Conservation (phyloP, 2,113 vertebrate species). For the Trinectes maculatus region DNA sequence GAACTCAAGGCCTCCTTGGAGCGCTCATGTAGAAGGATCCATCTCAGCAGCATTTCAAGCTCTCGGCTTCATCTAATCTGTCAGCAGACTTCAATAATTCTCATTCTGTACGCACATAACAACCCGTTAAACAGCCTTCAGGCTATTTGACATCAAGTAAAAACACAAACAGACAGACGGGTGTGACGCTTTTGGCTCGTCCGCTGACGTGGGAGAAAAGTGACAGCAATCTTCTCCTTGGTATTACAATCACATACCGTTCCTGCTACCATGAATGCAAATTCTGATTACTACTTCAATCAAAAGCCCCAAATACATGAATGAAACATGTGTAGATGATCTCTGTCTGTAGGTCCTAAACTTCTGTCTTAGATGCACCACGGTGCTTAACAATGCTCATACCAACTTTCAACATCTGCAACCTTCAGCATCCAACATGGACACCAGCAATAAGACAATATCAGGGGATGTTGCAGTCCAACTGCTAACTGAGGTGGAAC, state of each 20-base stretch:
- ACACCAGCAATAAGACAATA: conserved; percentile 33
- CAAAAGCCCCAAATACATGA: neutral
- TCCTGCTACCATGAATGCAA: conserved; percentile 5
- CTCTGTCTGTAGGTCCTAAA: neutral
- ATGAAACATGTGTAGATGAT: neutral
- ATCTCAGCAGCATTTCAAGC: conserved; percentile 67
- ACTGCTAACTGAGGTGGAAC: conserved; percentile 53
- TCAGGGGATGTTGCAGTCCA: conserved; percentile 16
- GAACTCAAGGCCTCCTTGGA: conserved; percentile 57
- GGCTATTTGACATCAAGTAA: conserved; percentile 27
- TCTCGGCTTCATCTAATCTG: conserved; percentile 56
- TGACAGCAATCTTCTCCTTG: conserved; percentile 18
- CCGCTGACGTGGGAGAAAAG: conserved; percentile 11
- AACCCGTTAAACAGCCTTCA: conserved; percentile 51
- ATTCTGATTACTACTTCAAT: neutral
- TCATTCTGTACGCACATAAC: conserved; percentile 53
- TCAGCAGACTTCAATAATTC: conserved; percentile 63
- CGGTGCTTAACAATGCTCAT: neutral
- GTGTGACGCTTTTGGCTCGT: neutral
- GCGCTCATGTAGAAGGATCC: conserved; percentile 59
- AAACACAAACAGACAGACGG: conserved; percentile 36
- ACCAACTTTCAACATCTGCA: conserved; percentile 7
- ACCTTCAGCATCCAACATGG: conserved; percentile 15
- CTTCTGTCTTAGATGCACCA: neutral
- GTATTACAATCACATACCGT: neutral